Evolutionary conservation across 2,888 invertebrate species (phyloP), one percentile per base, ranked within the genome.

Genomic region (Protonemura montana): DNA sequence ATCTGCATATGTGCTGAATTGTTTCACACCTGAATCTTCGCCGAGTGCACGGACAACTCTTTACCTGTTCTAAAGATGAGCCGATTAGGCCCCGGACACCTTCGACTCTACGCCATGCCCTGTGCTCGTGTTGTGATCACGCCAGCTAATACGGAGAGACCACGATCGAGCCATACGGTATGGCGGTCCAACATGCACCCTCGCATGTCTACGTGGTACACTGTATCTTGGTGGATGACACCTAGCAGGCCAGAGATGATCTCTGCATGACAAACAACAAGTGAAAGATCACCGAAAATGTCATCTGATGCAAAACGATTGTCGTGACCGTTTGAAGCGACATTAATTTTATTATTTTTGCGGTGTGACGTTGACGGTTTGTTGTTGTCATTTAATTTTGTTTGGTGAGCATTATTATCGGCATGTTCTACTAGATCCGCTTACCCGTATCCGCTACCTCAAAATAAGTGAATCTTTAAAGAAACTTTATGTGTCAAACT

Each of bases 21-120:
- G 59, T 59, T 59, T 59, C 59, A 59, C 59, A 59, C 59, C 59
- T 59, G 59, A 59, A 59, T 59, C 59, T 59, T 13, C 59, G n/a
- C 59, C 59, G 59, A 59, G 1, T 10, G 59, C 59, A 3, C 59
- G 59, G 59, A 10, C 16, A 10, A 21, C 59, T 10, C 16, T 59
- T 59, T 59, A 21, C 59, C 59, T 59, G 35, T 35, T 35, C 35
- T 35, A 21, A 59, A 59, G 59, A 59, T 59, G 59, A 10, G 59
- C 59, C 13, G 59, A 59, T 59, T 59, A 21, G 35, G 35, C 10
- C 35, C 35, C 35, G 35, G n/a, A n/a, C 35, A 35, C 35, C 59
- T 59, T 10, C 59, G 21, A 59, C 59, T 59, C 3, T 59, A 21
- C 59, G 41, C 41, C 41, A 41, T 41, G 41, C 41, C 41, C 41